Evolutionary conservation across 2,888 invertebrate species (phyloP).

Genomic region (Torymus aiolomorphi): DNA sequence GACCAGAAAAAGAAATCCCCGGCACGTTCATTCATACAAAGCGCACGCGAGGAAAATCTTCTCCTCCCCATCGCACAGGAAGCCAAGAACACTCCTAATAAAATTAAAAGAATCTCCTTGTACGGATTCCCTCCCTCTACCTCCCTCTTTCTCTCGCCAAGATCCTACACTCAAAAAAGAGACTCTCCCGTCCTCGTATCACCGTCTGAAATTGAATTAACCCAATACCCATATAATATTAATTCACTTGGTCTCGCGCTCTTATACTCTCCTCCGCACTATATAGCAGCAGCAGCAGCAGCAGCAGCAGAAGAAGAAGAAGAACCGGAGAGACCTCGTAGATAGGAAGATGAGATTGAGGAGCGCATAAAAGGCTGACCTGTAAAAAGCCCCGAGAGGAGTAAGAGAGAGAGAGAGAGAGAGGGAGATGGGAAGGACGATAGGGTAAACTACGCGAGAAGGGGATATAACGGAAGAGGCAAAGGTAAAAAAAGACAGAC

Average conservation of each 20-base stretch:
- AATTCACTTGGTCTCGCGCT: conserved; percentile 57
- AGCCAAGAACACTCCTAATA: conserved; percentile 5
- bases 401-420: conserved; percentile 16
- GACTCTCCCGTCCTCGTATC: too few relatives aligned
- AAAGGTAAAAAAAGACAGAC: conserved; percentile 37
- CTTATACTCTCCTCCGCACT: background rate
- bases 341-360: conserved; percentile 56
- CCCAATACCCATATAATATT: conserved; percentile 48
- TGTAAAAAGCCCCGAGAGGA: conserved; percentile 43
- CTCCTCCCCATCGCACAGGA: background rate
- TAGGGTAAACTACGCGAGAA: conserved; percentile 38
- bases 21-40: background rate
- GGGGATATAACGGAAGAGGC: conserved; percentile 49
- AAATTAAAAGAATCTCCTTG: conserved; percentile 31
- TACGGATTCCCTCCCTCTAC: background rate
- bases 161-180: conserved; percentile 1
- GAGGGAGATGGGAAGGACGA: conserved; percentile 46
- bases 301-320: background rate
- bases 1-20: background rate
- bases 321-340: conserved; percentile 13
- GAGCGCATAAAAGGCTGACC: conserved; percentile 50
- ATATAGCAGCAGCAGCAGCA: background rate
- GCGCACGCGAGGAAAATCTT: background rate
- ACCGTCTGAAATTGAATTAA: conserved; percentile 37
- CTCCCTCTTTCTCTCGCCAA: too few relatives aligned